These are phyloP conservation scores for Galaxias olidus DNA, from an alignment of 2,797 vertebrate genomes.

Conservation along the genomic window DNA sequence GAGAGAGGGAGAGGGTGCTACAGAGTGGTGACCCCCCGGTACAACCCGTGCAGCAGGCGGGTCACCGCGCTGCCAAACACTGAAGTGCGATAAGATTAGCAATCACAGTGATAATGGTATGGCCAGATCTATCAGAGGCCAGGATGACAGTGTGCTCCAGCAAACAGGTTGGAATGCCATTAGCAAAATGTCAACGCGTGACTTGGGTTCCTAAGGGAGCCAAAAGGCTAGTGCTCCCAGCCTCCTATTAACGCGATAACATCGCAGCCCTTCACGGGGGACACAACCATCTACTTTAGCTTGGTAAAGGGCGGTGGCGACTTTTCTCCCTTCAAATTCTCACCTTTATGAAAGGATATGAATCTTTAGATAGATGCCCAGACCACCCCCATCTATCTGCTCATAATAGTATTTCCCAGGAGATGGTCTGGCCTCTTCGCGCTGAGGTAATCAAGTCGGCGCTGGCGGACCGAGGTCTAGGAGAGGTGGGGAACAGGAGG, in stretches of 20 bases:
- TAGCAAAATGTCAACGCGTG: conserved; percentile 71
- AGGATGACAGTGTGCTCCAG: conserved; percentile 52
- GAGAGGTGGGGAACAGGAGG: background rate
- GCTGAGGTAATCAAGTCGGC: conserved; percentile 2
- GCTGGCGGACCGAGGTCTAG: background rate
- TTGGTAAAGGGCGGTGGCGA: background rate
- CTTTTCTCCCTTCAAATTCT: conserved; percentile 28
- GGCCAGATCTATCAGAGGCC: conserved; percentile 46
- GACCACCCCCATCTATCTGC: conserved; percentile 1
- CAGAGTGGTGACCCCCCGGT: conserved; percentile 39
- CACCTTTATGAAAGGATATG: conserved; percentile 16
- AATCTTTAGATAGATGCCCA: conserved; percentile 16
- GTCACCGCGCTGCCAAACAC: conserved; percentile 60
- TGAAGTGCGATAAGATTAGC: conserved; percentile 58
- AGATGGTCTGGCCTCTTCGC: background rate
- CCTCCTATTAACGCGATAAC: conserved; percentile 54
- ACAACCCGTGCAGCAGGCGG: conserved; percentile 40
- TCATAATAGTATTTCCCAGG: conserved; percentile 17
- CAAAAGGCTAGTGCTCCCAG: conserved; percentile 31
- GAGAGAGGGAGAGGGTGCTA: too few relatives aligned
- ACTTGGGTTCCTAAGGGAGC: conserved; percentile 57
- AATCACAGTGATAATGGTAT: conserved; percentile 58
- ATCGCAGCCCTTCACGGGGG: conserved; percentile 46
- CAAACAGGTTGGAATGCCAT: conserved; percentile 62
- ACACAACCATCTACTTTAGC: conserved; percentile 31